These are phyloP conservation scores for Tribolium freemani DNA, from an alignment of 2,888 invertebrate genomes.

Conservation along the genomic window DNA sequence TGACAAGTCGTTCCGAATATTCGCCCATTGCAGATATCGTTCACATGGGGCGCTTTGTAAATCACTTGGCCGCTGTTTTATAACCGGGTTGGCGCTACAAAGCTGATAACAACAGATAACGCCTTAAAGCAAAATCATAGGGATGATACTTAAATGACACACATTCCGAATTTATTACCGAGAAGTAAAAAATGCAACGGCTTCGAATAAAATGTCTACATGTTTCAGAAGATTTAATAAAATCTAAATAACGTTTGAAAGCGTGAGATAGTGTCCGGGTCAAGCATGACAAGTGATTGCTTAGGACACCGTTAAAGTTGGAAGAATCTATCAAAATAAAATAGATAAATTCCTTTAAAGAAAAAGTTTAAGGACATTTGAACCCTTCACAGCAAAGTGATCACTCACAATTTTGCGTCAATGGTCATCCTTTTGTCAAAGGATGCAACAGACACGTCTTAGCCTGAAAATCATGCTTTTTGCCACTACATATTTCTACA, in stretches of 20 bases:
- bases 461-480: too few species aligned
- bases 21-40: constrained; percentile 36
- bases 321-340: constrained; percentile 4
- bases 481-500: neutral
- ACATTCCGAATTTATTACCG: constrained; percentile 23
- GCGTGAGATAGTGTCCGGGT: neutral
- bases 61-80: constrained; percentile 41
- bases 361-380: neutral
- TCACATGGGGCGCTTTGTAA: constrained; percentile 35
- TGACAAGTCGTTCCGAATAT: constrained; percentile 39
- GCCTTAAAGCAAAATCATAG: constrained; percentile 33
- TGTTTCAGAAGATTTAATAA: neutral
- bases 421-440: neutral
- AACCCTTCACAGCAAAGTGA: neutral
- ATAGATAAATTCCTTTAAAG: constrained; percentile 17
- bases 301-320: constrained; percentile 11
- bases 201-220: too few species aligned
- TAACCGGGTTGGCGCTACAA: constrained; percentile 34
- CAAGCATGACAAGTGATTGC: constrained; percentile 14
- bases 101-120: constrained; percentile 41
- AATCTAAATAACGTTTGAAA: neutral
- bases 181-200: too few species aligned
- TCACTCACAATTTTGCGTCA: neutral
- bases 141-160: constrained; percentile 22
- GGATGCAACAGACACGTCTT: too few species aligned